Conservation (phyloP, 2,888 invertebrate genomes). For the Netelia fuscicornis region DNA sequence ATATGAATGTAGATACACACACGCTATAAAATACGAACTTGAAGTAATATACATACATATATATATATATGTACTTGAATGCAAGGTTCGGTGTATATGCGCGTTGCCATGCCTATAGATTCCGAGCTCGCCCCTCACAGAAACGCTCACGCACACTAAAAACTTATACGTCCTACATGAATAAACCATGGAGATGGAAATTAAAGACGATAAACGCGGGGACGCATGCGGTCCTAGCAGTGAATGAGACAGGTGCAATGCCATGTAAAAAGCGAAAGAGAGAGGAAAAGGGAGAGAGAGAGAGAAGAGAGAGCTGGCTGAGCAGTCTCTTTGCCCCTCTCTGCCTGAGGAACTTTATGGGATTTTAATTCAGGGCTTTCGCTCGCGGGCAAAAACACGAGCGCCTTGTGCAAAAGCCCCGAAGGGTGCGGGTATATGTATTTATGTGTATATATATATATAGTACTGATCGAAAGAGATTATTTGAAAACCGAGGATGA, state of each 20-base stretch:
- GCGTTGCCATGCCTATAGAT: constrained; percentile 36
- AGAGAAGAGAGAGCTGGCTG: constrained; percentile 15
- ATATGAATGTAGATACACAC: constrained; percentile 58
- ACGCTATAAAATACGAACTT: constrained; percentile 50
- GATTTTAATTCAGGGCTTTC: constrained; percentile 81
- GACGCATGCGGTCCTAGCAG: constrained; percentile 39
- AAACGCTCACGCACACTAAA: constrained; percentile 65
- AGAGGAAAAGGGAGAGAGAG: constrained; percentile 23
- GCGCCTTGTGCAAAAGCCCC: constrained; percentile 24
- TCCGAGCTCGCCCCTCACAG: constrained; percentile 18
- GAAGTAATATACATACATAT: constrained; percentile 42
- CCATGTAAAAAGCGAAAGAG: constrained; percentile 28
- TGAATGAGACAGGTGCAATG: constrained; percentile 77
- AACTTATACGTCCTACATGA: constrained; percentile 75
- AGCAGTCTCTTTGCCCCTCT: constrained; percentile 28
- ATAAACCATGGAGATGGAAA: constrained; percentile 83
- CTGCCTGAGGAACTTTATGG: constrained; percentile 75
- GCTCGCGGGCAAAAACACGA: constrained; percentile 33
- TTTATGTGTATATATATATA: not conserved
- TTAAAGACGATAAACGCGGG: constrained; percentile 83
- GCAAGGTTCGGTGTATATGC: constrained; percentile 20
- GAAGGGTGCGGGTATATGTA: constrained; percentile 1
- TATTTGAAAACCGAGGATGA: constrained; percentile 46
- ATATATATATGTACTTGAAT: constrained; percentile 17
- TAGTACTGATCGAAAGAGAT: constrained; percentile 50